These are phyloP conservation scores for Illadopsis cleaveri DNA, from an alignment of 2,113 vertebrate genomes.

Conservation along the genomic window DNA sequence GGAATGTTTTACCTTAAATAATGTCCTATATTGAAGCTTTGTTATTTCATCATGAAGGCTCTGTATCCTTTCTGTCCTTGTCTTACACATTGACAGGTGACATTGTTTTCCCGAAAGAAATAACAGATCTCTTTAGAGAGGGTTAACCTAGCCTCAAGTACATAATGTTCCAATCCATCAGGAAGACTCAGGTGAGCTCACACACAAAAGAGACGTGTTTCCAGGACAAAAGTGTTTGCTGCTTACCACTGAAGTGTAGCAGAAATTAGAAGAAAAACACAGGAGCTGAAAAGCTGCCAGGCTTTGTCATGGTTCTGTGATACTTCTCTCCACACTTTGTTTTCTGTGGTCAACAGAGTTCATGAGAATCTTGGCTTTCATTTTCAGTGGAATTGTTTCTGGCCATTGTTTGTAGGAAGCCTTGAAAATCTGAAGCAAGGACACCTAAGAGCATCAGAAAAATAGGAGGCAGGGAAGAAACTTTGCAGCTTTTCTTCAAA, in stretches of 20 bases:
- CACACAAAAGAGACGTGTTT: background rate
- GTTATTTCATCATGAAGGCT: background rate
- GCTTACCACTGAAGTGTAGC: background rate
- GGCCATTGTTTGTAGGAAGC: background rate
- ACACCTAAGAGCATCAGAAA: background rate
- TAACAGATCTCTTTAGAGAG: background rate
- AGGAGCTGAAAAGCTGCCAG: background rate
- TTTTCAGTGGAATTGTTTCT: background rate
- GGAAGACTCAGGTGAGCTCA: background rate
- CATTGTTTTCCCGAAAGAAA: background rate
- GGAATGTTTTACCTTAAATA: background rate
- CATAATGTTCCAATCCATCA: background rate
- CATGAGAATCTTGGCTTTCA: background rate
- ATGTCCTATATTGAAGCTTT: background rate
- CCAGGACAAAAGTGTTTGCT: background rate
- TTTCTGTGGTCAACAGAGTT: background rate
- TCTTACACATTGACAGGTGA: background rate
- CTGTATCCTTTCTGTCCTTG: background rate
- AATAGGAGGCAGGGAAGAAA: background rate
- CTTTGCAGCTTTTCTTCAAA: background rate
- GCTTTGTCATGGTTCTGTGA: background rate
- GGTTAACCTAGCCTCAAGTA: background rate
- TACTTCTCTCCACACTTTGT: background rate
- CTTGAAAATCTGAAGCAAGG: background rate
- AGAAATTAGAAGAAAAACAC: background rate